Conservation (phyloP, 2,113 vertebrate genomes). For the Hipposideros armiger region DNA sequence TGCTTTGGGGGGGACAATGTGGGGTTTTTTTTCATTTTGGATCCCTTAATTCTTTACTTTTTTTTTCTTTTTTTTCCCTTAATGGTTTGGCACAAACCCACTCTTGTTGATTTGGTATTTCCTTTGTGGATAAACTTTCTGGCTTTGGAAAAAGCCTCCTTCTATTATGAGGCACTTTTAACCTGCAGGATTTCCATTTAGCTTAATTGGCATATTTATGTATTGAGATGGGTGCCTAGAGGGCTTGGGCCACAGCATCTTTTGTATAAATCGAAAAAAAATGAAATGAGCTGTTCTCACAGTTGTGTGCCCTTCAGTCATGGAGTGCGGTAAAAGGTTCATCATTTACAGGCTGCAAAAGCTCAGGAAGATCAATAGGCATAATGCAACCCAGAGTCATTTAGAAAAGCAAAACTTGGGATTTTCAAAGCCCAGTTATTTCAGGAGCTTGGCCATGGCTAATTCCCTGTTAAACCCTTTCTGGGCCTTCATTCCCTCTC, state of each 20-base stretch:
- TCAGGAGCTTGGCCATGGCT: slow-evolving; percentile 63
- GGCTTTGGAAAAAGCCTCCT: slow-evolving; percentile 70
- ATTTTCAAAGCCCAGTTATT: slow-evolving; percentile 71
- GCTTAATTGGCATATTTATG: slow-evolving; percentile 83
- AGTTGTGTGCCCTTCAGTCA: slow-evolving; percentile 79
- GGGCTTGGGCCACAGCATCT: slow-evolving; percentile 73
- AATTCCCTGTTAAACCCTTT: slow-evolving; percentile 66
- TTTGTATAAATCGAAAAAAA: slow-evolving; percentile 82
- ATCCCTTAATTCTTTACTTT: not conserved
- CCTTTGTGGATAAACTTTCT: slow-evolving; percentile 74
- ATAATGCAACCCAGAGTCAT: slow-evolving; percentile 54
- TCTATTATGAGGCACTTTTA: slow-evolving; percentile 74
- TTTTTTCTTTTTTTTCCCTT: slow-evolving; percentile 1
- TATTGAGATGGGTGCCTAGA: slow-evolving; percentile 80
- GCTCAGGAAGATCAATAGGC: slow-evolving; percentile 59
- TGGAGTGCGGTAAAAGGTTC: slow-evolving; percentile 72
- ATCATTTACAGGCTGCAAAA: slow-evolving; percentile 51
- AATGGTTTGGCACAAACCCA: slow-evolving; percentile 39
- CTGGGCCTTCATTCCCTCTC: not conserved
- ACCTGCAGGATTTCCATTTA: slow-evolving; percentile 83
- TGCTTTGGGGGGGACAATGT: not conserved
- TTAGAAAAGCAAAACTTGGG: slow-evolving; percentile 66
- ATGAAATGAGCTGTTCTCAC: slow-evolving; percentile 81
- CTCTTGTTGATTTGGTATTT: slow-evolving; percentile 74
- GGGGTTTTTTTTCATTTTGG: not conserved